Conservation (phyloP, 1,140 invertebrate genomes). For the Listronotus bonariensis region DNA sequence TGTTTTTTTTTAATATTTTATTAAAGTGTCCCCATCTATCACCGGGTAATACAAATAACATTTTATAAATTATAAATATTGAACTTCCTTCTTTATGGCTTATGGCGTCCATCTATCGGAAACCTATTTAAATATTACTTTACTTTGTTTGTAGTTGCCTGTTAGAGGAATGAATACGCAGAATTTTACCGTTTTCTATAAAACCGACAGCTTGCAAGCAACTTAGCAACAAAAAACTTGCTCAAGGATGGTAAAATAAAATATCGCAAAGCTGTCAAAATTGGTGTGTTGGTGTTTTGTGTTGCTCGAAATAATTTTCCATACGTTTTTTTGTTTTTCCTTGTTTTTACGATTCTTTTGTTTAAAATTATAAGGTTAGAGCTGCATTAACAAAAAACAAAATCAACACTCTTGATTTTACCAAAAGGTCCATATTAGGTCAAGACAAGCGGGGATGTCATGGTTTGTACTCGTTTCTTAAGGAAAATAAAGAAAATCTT, state of each 20-base stretch:
- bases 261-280: constrained; percentile 18
- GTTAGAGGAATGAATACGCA: no score
- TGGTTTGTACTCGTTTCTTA: constrained; percentile 9
- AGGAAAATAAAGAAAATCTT: neutral
- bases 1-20: no score
- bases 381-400: no score
- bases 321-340: neutral
- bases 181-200: no score
- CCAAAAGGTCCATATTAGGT: constrained; percentile 15
- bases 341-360: neutral
- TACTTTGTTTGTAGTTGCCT: no score
- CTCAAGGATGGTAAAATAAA: neutral
- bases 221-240: neutral
- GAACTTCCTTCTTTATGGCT: no score
- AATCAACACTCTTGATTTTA: neutral
- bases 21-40: no score
- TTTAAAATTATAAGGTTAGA: neutral
- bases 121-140: no score
- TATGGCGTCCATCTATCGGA: no score
- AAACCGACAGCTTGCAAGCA: no score
- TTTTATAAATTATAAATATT: no score
- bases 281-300: constrained; percentile 10
- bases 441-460: constrained; percentile 28
- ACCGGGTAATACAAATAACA: no score
- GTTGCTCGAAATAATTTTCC: constrained; percentile 2